These are phyloP conservation scores for Acrobasis consociella DNA, from an alignment of 2,888 invertebrate genomes.

Conservation along the genomic window DNA sequence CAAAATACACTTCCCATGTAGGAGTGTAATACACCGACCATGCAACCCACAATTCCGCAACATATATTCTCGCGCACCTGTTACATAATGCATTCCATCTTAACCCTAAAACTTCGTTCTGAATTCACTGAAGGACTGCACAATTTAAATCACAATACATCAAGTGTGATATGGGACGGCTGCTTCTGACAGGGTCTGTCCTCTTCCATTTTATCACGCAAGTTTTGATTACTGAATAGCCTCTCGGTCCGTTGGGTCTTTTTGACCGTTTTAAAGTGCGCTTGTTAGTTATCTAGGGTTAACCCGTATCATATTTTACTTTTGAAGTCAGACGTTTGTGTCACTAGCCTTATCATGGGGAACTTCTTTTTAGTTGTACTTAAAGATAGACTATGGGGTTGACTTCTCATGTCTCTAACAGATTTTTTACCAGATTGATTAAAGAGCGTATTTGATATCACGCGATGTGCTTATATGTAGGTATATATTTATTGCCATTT, in stretches of 20 bases:
- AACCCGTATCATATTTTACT: slow-evolving; percentile 21
- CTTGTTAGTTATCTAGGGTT: slow-evolving; percentile 18
- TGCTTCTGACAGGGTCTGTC: slow-evolving; percentile 41
- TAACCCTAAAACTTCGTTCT: slow-evolving; percentile 47
- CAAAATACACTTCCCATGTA: background rate
- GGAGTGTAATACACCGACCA: background rate
- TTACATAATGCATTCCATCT: slow-evolving; percentile 21
- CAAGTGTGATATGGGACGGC: slow-evolving; percentile 42
- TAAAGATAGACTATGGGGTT: too few relatives aligned
- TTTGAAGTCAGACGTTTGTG: background rate
- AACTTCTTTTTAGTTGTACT: too few relatives aligned
- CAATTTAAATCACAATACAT: slow-evolving; percentile 62
- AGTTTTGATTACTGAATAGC: slow-evolving; percentile 21
- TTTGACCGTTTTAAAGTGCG: slow-evolving; percentile 24
- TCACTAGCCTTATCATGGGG: background rate
- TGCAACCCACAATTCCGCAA: slow-evolving; percentile 29
- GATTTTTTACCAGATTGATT: too few relatives aligned
- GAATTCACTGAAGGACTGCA: slow-evolving; percentile 45
- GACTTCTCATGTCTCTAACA: too few relatives aligned
- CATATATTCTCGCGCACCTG: slow-evolving; percentile 37
- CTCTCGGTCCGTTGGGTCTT: slow-evolving; percentile 27
- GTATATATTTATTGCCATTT: too few relatives aligned
- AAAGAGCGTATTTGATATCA: too few relatives aligned
- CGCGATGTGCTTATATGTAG: too few relatives aligned
- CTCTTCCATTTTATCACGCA: slow-evolving; percentile 17